A percentile compares a stretch with the other conserved stretches of the same genome.
Conservation (phyloP, 2,113 vertebrate species). For the Xenopus borealis region DNA sequence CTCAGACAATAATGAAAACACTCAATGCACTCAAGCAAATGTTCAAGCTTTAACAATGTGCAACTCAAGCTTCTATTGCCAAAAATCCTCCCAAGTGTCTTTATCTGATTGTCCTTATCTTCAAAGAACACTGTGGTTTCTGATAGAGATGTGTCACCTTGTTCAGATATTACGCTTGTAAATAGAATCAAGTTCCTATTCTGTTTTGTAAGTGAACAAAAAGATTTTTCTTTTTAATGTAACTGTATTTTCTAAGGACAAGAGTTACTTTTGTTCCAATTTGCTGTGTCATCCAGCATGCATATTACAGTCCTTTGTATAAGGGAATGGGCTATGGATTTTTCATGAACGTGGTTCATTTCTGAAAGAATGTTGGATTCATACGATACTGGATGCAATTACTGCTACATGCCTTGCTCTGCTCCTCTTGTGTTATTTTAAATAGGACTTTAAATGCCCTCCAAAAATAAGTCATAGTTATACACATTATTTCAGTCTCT, state of each 20-base stretch:
- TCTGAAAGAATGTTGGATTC: background rate
- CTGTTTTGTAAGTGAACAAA: slow-evolving; percentile 58
- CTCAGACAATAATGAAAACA: background rate
- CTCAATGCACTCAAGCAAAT: slow-evolving; percentile 57
- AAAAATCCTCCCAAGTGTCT: slow-evolving; percentile 54
- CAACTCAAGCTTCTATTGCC: slow-evolving; percentile 66
- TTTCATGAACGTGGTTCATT: background rate
- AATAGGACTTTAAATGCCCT: too few relatives aligned
- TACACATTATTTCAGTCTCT: too few relatives aligned
- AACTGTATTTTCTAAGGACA: slow-evolving; percentile 14
- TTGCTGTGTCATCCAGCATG: slow-evolving; percentile 47
- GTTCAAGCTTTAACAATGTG: slow-evolving; percentile 65
- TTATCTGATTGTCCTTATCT: slow-evolving; percentile 63
- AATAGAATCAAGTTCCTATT: slow-evolving; percentile 60
- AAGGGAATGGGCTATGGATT: slow-evolving; percentile 10
- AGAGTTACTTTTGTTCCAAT: slow-evolving; percentile 28
- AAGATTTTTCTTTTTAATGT: slow-evolving; percentile 47
- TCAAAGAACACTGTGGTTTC: slow-evolving; percentile 59
- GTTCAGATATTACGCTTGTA: slow-evolving; percentile 61
- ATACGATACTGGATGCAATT: background rate
- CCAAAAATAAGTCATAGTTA: too few relatives aligned
- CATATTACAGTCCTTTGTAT: slow-evolving; percentile 39
- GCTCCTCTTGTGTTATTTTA: too few relatives aligned
- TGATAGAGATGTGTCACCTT: slow-evolving; percentile 62
- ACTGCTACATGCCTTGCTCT: background rate